Conservation (phyloP, 2,888 invertebrate species). For the Pyrrhia umbra region DNA sequence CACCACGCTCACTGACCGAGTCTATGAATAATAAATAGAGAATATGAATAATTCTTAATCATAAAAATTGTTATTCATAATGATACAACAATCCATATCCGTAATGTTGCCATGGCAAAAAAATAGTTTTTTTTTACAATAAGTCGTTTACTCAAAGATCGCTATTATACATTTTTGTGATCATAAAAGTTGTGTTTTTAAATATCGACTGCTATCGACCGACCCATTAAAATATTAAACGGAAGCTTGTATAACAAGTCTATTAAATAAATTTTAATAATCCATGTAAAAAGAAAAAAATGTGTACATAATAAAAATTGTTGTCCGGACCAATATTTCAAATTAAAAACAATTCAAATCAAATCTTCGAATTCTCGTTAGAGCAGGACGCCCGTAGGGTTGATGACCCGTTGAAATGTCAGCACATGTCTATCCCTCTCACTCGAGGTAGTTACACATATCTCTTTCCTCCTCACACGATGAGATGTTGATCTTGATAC, state of each 20-base stretch:
- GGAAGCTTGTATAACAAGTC: slow-evolving; percentile 80
- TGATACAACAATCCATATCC: slow-evolving; percentile 61
- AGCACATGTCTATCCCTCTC: slow-evolving; percentile 83
- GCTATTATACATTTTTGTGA: slow-evolving; percentile 79
- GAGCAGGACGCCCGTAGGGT: slow-evolving; percentile 89
- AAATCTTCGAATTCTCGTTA: slow-evolving; percentile 90
- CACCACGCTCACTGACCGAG: too few species aligned
- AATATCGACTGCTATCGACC: slow-evolving; percentile 69
- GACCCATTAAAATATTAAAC: slow-evolving; percentile 83
- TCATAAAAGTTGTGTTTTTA: slow-evolving; percentile 76
- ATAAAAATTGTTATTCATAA: slow-evolving; percentile 63
- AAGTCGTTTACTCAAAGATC: slow-evolving; percentile 58
- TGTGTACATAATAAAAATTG: slow-evolving; percentile 73
- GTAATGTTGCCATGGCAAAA: slow-evolving; percentile 57
- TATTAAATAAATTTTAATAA: slow-evolving; percentile 83
- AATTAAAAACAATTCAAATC: slow-evolving; percentile 90
- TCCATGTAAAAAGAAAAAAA: slow-evolving; percentile 76
- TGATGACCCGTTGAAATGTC: slow-evolving; percentile 90
- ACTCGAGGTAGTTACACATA: slow-evolving; percentile 69
- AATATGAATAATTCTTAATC: slow-evolving; percentile 62
- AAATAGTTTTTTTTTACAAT: slow-evolving; percentile 59
- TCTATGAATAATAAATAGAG: too few species aligned
- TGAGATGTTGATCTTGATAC: slow-evolving; percentile 90
- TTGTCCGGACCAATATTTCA: slow-evolving; percentile 84
- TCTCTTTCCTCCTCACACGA: slow-evolving; percentile 79